Conservation (phyloP, 2,113 vertebrate genomes). For the Cephalopholis sonnerati region DNA sequence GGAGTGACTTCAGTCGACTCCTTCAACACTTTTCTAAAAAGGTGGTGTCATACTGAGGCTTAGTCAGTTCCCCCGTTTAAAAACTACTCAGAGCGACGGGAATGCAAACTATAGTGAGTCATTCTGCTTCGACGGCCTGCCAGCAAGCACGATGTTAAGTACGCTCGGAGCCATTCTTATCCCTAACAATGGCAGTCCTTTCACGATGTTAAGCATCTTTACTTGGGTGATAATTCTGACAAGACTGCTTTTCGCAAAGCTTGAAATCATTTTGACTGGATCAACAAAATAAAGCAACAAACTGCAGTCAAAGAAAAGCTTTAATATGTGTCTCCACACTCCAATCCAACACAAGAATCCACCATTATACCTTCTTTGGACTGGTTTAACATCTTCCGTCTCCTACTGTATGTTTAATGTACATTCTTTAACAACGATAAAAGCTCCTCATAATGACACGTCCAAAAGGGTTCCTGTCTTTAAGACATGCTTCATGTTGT, state of each 20-base stretch:
- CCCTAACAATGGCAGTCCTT: conserved; percentile 54
- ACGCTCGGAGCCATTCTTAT: conserved; percentile 54
- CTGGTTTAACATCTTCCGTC: not conserved
- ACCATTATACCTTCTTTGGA: not conserved
- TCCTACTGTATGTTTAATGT: not conserved
- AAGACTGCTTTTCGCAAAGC: conserved; percentile 40
- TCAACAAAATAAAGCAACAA: conserved; percentile 50
- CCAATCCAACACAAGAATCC: not conserved
- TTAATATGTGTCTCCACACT: conserved; percentile 1
- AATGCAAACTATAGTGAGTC: conserved; percentile 53
- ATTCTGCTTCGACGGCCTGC: conserved; percentile 39
- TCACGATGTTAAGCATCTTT: conserved; percentile 55
- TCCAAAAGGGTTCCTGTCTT: not conserved
- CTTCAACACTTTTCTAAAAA: conserved; percentile 53
- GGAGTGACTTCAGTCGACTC: conserved; percentile 57
- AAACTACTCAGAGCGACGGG: conserved; percentile 22
- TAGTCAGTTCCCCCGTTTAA: conserved; percentile 38
- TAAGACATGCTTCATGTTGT: not conserved
- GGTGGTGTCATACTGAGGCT: conserved; percentile 47
- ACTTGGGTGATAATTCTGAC: conserved; percentile 49
- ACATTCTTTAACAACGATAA: not conserved
- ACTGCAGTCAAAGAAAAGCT: conserved; percentile 10
- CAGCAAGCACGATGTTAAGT: conserved; percentile 40
- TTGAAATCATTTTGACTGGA: conserved; percentile 57
- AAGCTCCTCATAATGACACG: too few relatives aligned